Percentiles rank a stretch among this genome's conserved stretches.
These are phyloP conservation scores for Trichonephila inaurata DNA, from an alignment of 1,140 invertebrate genomes.

Conservation along the genomic window DNA sequence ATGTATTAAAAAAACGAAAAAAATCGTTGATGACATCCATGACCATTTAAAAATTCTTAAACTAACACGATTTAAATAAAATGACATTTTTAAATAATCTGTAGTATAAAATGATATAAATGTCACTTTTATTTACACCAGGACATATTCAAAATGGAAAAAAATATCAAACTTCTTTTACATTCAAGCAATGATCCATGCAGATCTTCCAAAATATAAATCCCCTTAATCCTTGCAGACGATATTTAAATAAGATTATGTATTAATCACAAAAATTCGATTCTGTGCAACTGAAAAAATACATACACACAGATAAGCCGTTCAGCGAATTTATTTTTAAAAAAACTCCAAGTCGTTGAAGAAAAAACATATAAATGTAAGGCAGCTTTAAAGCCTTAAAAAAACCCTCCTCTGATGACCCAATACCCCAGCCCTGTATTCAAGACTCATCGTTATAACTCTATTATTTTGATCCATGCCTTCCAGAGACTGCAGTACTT, in stretches of 20 bases:
- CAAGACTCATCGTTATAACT: conserved; percentile 64
- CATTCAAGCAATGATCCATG: background rate
- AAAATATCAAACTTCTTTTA: too few species aligned
- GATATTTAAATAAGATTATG: background rate
- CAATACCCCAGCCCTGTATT: background rate
- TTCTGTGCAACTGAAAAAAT: background rate
- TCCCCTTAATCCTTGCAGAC: background rate
- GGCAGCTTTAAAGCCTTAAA: conserved; percentile 3
- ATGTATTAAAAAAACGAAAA: too few species aligned
- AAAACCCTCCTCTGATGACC: conserved; percentile 2
- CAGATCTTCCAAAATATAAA: background rate
- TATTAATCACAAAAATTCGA: conserved; percentile 12
- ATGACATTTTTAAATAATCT: too few species aligned
- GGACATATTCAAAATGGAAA: too few species aligned
- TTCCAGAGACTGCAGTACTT: conserved; percentile 21
- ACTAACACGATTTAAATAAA: too few species aligned
- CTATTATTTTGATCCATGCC: conserved; percentile 61
- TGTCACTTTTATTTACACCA: background rate
- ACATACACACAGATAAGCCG: background rate
- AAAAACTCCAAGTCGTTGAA: background rate
- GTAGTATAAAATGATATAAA: background rate
- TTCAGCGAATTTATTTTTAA: background rate
- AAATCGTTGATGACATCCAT: too few species aligned
- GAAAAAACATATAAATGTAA: conserved; percentile 7
- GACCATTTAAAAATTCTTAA: too few species aligned